Evolutionary conservation across 2,888 invertebrate species (phyloP), one percentile per base, ranked within the genome.

Genomic region (Ernsta delagoae): DNA sequence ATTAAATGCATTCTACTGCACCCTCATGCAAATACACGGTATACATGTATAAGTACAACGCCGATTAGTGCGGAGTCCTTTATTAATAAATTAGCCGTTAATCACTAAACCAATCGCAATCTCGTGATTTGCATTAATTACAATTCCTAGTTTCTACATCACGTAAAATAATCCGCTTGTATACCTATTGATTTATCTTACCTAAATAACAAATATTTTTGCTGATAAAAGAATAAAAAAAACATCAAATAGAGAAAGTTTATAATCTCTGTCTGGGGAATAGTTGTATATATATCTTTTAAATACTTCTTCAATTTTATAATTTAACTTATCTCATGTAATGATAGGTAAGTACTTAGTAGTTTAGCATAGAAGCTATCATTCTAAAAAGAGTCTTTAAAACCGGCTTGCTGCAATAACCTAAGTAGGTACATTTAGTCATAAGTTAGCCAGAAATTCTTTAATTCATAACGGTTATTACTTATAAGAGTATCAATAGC

Each of bases 1-100:
- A 92, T 92, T 92, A 92, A 93, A 90, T 87, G 93, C 93, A 92
- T 92, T 89, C 89, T 89, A 82, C 81, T 91, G 90, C 92, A 90
- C 90, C 90, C 89, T 83, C 84, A 82, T 86, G 82, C 82, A 86
- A 88, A 83, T 83, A 78, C 75, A 77, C 78, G 76, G 78, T 79
- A 77, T 78, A 61, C 59, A 62, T 70, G 63, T 70, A 62, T 69
- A 60, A 68, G 62, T 68, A 68, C 57, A 68, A 48, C 60, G 61
- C 36, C 62, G 61, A 68, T 68, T 68, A 68, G 68, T 48, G 43
- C 57, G 16, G 57, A 68, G 56, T 56, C 62, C 68, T 68, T 68
- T 68, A 68, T 68, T 68, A 68, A 68, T 67, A 67, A 67, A 67
- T 67, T 67, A 67, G 67, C 67, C 67, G 60, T 67, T 67, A 60